phyloP scores from a whole-genome alignment of 1,140 invertebrate species.

The Trichoplusia ni region DNA sequence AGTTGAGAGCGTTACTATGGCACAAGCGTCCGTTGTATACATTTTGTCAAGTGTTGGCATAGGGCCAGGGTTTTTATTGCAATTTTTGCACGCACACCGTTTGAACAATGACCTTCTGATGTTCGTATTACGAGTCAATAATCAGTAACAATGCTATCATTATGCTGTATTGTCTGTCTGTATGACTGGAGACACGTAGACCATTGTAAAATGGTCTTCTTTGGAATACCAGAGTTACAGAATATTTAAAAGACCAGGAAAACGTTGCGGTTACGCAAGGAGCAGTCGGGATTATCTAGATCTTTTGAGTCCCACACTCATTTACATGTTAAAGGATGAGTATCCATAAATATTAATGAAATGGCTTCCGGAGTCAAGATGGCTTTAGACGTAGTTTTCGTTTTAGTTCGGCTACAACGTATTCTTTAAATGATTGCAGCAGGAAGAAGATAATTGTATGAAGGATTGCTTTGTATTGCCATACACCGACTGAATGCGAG shows the following conservation, averaged over 20 bases:
- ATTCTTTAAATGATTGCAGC: too few relatives aligned
- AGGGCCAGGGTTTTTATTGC: slow-evolving; percentile 5
- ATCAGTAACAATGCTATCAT: slow-evolving; percentile 5
- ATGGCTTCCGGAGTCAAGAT: too few relatives aligned
- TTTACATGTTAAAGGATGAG: too few relatives aligned
- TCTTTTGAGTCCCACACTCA: background rate
- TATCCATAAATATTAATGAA: too few relatives aligned
- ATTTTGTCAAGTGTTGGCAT: slow-evolving; percentile 15
- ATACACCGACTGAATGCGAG: too few relatives aligned
- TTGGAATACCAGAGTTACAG: background rate
- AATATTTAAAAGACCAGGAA: background rate
- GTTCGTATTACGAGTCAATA: slow-evolving; percentile 8
- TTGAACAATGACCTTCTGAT: slow-evolving; percentile 20
- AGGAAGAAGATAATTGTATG: too few relatives aligned
- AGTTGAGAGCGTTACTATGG: background rate
- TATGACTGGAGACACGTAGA: slow-evolving; percentile 15
- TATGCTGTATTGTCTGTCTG: slow-evolving; percentile 7
- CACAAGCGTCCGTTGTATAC: background rate
- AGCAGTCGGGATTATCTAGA: background rate
- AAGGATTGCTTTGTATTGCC: too few relatives aligned
- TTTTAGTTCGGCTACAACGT: too few relatives aligned
- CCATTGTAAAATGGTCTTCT: background rate
- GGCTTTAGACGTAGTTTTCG: too few relatives aligned
- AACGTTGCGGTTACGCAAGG: background rate
- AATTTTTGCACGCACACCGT: slow-evolving; percentile 21